Evolutionary conservation across 2,797 vertebrate species (phyloP).

Genomic region (Betta splendens): DNA sequence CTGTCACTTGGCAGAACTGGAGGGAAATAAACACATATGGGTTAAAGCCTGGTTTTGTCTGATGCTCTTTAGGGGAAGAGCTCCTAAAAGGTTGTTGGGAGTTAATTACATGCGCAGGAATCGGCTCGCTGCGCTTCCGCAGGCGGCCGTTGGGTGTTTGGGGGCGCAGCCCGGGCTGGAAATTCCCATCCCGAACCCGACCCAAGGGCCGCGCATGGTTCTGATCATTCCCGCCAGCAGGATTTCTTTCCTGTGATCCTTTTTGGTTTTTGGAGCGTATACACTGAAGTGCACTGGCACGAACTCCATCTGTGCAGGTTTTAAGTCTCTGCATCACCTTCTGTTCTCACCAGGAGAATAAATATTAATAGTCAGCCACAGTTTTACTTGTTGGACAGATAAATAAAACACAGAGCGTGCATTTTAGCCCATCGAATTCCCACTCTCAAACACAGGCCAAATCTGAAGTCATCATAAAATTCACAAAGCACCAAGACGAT

Average conservation of each 20-base stretch:
- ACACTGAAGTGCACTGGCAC: conserved; percentile 17
- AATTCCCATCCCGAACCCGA: conserved; percentile 25
- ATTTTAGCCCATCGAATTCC: too few species aligned
- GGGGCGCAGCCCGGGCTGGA: conserved; percentile 15
- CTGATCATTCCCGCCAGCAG: conserved; percentile 27
- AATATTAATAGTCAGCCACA: conserved; percentile 2
- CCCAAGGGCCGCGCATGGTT: conserved; percentile 30
- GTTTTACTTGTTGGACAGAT: too few species aligned
- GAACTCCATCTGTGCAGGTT: conserved; percentile 43
- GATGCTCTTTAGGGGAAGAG: background rate
- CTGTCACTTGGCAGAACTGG: background rate
- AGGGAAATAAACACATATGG: background rate
- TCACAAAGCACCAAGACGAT: conserved; percentile 35
- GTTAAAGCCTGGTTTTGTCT: background rate
- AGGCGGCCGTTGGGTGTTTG: conserved; percentile 22
- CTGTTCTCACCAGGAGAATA: conserved; percentile 9
- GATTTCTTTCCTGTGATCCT: conserved; percentile 12
- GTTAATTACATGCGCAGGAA: conserved; percentile 20
- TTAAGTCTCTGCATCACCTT: conserved; percentile 9
- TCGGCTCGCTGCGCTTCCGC: conserved; percentile 12
- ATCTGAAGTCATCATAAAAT: conserved; percentile 29
- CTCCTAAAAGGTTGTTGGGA: background rate
- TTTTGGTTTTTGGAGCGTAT: background rate
- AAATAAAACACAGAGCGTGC: too few species aligned
- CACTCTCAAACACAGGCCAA: conserved; percentile 8